Conservation (phyloP, 2,113 vertebrate species). For the Anser cygnoides region DNA sequence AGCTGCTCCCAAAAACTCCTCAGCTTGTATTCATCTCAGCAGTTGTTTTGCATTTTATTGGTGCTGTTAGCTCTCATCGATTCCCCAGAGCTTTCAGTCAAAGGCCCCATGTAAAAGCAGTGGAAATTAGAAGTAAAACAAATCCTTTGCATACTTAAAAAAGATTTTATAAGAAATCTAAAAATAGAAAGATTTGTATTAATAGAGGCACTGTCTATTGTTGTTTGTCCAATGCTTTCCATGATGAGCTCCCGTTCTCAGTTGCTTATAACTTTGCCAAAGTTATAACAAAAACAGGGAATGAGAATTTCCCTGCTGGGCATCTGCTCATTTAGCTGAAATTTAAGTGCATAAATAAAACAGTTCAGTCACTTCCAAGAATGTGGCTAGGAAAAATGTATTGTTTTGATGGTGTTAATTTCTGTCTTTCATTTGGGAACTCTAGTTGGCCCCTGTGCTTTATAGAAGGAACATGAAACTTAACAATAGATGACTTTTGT, state of each 20-base stretch:
- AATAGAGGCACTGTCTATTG: neutral
- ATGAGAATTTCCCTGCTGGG: constrained; percentile 33
- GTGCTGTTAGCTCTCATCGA: neutral
- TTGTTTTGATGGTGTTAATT: constrained; percentile 35
- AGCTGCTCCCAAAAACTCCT: neutral
- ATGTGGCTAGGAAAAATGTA: constrained; percentile 20
- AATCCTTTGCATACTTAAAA: neutral
- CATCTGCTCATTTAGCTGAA: constrained; percentile 28
- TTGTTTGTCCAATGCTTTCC: neutral
- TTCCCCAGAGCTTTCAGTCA: neutral
- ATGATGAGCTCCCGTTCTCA: neutral
- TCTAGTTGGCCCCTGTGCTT: neutral
- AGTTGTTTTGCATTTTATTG: neutral
- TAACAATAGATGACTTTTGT: neutral
- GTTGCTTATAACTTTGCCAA: constrained; percentile 4
- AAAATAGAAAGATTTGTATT: constrained; percentile 42
- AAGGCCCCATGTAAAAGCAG: neutral
- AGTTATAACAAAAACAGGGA: neutral
- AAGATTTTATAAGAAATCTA: constrained; percentile 38
- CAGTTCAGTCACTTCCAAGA: constrained; percentile 11
- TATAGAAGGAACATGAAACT: neutral
- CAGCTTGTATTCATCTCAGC: neutral
- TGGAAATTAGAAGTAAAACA: neutral
- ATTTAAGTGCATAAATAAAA: constrained; percentile 35
- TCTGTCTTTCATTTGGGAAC: constrained; percentile 38